These are phyloP conservation scores for Acanthosepion esculentum DNA, from an alignment of 2,888 invertebrate species.

Conservation along the genomic window DNA sequence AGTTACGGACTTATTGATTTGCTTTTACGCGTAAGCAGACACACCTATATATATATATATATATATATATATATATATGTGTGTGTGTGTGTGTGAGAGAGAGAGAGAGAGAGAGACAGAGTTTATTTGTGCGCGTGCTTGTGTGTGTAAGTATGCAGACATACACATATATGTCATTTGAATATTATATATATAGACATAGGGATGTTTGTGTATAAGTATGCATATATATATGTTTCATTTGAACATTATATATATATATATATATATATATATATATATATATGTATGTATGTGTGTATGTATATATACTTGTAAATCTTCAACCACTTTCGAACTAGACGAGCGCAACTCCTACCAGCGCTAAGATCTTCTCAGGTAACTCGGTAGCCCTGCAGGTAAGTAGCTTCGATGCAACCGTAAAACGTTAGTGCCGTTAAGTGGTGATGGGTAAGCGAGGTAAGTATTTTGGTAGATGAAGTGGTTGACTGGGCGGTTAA, in stretches of 20 bases:
- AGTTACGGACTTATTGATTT: too few relatives aligned
- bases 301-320: not conserved
- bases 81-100: too few relatives aligned
- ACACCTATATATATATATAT: too few relatives aligned
- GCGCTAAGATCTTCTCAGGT: not conserved
- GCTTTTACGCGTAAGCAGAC: too few relatives aligned
- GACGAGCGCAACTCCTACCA: not conserved
- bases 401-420: not conserved
- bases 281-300: not conserved
- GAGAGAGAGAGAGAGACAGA: too few relatives aligned
- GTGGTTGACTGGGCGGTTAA: constrained; percentile 17
- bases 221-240: not conserved
- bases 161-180: too few relatives aligned
- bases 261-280: not conserved
- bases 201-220: not conserved
- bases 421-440: not conserved
- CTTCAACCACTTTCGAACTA: not conserved
- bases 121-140: too few relatives aligned
- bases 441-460: not conserved
- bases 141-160: too few relatives aligned
- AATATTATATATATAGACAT: not conserved
- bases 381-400: not conserved
- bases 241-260: not conserved
- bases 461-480: constrained; percentile 18
- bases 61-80: too few relatives aligned